phyloP scores from a whole-genome alignment of 2,113 vertebrate species.

The Notiomystis cincta region DNA sequence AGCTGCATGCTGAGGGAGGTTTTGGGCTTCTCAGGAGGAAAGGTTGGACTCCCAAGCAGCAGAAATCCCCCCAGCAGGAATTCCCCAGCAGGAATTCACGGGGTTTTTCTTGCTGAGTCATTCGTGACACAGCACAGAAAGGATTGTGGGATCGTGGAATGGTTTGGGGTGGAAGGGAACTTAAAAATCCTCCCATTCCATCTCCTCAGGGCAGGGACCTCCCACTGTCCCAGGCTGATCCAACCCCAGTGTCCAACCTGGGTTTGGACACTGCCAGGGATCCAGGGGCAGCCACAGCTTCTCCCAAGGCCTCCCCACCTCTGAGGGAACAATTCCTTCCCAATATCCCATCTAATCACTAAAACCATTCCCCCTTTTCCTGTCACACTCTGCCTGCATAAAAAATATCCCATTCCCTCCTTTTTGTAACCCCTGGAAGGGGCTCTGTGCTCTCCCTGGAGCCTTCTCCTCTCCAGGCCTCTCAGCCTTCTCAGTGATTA shows the following conservation, averaged over 20 bases:
- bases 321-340: neutral
- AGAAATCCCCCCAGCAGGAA: neutral
- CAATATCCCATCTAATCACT: neutral
- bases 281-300: neutral
- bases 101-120: neutral
- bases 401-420: neutral
- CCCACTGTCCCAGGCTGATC: neutral
- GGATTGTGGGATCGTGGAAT: neutral
- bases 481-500: fast-evolving
- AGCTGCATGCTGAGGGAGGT: neutral
- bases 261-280: neutral
- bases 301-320: neutral
- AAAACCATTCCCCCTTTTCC: neutral
- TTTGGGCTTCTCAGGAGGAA: neutral
- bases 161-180: neutral
- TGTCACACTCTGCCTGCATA: neutral
- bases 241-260: fast-evolving
- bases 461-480: neutral
- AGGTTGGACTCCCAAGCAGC: neutral
- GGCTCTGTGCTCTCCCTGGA: neutral
- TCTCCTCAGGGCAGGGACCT: neutral
- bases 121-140: fast-evolving
- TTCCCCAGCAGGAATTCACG: neutral
- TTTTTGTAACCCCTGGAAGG: neutral
- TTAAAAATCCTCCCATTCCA: neutral